A percentile compares a stretch with the other conserved stretches of the same genome.
phyloP scores from a whole-genome alignment of 2,797 vertebrate genomes.

The Lithobates sylvaticus region DNA sequence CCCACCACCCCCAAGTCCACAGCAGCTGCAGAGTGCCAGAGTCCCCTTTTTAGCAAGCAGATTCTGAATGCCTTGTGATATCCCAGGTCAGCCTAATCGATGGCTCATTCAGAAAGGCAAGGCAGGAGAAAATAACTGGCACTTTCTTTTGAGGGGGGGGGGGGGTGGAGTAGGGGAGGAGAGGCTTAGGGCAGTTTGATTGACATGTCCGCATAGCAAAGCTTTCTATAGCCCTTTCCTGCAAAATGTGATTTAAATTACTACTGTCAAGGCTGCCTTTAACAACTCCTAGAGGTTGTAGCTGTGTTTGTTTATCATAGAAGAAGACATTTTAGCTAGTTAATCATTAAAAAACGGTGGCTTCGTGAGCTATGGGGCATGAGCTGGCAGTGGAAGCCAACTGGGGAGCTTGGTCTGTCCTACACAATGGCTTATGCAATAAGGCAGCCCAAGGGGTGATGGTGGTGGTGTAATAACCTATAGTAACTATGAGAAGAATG shows the following conservation, averaged over 20 bases:
- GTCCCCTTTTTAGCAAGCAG: not conserved
- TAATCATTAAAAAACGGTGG: not conserved
- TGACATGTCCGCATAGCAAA: slow-evolving; percentile 7
- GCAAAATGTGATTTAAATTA: slow-evolving; percentile 1
- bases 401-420: not conserved
- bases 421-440: too few species aligned
- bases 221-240: not conserved
- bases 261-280: not conserved
- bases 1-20: not conserved
- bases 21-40: not conserved
- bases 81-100: not conserved
- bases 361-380: not conserved
- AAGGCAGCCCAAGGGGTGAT: not conserved
- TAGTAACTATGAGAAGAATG: too few species aligned
- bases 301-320: slow-evolving; percentile 65
- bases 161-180: not conserved
- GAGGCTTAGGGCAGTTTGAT: not conserved
- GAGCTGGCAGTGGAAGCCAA: not conserved
- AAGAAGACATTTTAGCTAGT: slow-evolving; percentile 56
- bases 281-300: slow-evolving; percentile 50
- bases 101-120: not conserved
- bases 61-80: not conserved
- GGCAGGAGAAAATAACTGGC: not conserved
- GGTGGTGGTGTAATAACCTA: not conserved
- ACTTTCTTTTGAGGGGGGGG: not conserved